These are phyloP conservation scores for Pimpla rufipes DNA, from an alignment of 2,888 invertebrate genomes.

Conservation along the genomic window DNA sequence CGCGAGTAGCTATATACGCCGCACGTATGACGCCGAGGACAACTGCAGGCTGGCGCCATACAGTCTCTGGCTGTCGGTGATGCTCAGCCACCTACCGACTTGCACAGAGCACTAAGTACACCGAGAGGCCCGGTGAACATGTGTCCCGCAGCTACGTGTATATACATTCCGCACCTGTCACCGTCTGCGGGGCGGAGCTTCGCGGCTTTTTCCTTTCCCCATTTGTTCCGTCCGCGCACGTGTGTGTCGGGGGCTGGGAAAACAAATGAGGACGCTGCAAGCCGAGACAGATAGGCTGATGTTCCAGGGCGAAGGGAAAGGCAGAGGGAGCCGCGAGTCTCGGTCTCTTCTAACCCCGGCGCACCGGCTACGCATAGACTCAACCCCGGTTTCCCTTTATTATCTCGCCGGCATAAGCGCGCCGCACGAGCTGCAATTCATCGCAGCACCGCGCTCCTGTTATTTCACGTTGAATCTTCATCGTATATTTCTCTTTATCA, in stretches of 20 bases:
- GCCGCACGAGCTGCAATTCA: constrained; percentile 26
- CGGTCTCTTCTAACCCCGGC: constrained; percentile 6
- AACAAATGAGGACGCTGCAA: constrained; percentile 57
- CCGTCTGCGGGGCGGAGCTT: background rate
- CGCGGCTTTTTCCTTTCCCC: constrained; percentile 12
- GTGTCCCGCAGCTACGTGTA: background rate
- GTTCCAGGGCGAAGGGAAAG: constrained; percentile 1
- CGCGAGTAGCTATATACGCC: background rate
- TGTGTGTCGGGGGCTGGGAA: constrained; percentile 13
- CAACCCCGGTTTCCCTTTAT: constrained; percentile 40
- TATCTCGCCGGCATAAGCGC: constrained; percentile 32
- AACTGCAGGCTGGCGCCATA: constrained; percentile 20
- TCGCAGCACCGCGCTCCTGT: constrained; percentile 23
- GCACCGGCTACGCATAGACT: background rate
- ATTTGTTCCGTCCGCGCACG: constrained; percentile 5
- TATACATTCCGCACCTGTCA: background rate
- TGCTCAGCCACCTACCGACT: constrained; percentile 11
- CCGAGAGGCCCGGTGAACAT: background rate
- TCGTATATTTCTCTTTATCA: constrained; percentile 38
- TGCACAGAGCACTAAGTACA: constrained; percentile 7
- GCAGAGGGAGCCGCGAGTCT: constrained; percentile 33
- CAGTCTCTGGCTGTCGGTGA: background rate
- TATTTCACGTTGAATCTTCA: constrained; percentile 36
- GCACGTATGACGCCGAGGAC: background rate
- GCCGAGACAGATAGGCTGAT: constrained; percentile 36